Base-by-base conservation (phyloP, 2,797 vertebrate species). In the Sebastolobus alascanus region DNA sequence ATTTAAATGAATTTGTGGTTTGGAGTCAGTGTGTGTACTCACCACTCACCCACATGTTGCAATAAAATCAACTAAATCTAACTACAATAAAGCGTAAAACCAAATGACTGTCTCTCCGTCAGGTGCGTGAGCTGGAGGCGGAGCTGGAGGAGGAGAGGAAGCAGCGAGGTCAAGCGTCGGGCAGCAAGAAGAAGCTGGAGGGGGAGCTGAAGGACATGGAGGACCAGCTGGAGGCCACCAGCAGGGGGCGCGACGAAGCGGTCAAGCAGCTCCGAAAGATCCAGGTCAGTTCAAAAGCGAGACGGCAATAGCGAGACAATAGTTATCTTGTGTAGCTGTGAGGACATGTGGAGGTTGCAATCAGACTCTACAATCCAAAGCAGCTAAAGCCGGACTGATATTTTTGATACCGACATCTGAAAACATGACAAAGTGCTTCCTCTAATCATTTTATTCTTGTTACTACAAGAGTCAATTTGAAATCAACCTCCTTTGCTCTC, bases 61-160 rank as follows among this genome's bases (percentile, higher is more conserved):
- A 35, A 14, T n/a, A 60, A 64, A 64, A 25, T 64, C 3, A 0
- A n/a, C 35, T 9, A 64, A 64, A 38, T 64, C 31, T 0, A n/a
- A 35, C 18, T 10, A 4, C 3, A 14, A 25, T 16, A 3, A 27
- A 65, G 63, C 5, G 4, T 66, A 46, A 38, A 64, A 8, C 38
- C n/a, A n/a, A 67, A 50, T 6, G 5, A 4, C 18, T 4, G 14
- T 38, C 7, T 12, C 1, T 3, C 29, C 2, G 0, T 52, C 93
- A 99, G 98, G 97, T 99, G 69, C 97, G 98, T 0, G 98, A 99
- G 86, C 93, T 98, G 0, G 98, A 99, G 95, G 96, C 94, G 0
- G 98, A 99, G 93, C 96, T 99, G 90, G 98, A 99, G 93, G 98
- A 99, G 0, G 98, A 99, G 90, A 92, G 96, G 50, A 99, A 98